Evolutionary conservation across 92 coral and sea anemone genomes (phyloP).

Genomic region (Actinostola sp.): DNA sequence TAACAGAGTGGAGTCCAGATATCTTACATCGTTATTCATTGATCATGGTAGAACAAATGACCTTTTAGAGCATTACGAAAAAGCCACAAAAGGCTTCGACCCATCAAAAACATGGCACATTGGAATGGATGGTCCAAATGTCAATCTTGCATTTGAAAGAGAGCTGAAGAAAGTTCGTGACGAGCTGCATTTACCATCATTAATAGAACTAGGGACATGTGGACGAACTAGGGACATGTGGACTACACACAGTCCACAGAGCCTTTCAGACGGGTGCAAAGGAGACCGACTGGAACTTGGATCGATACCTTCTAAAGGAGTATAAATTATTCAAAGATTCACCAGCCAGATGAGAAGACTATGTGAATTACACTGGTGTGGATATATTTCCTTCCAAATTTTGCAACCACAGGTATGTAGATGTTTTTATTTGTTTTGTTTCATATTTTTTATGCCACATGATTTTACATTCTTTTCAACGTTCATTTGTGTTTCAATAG

Average conservation of each 20-base stretch:
- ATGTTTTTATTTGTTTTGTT: not conserved
- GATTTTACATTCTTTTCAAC: conserved; percentile 12
- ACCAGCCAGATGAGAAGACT: conserved; percentile 40
- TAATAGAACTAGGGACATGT: conserved; percentile 66
- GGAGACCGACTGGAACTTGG: conserved; percentile 56
- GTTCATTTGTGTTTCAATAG: conserved; percentile 31
- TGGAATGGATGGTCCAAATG: conserved; percentile 70
- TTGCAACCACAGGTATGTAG: conserved; percentile 21
- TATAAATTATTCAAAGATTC: conserved; percentile 54
- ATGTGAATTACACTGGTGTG: conserved; percentile 40
- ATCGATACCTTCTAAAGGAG: conserved; percentile 38
- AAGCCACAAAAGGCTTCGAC: conserved; percentile 47
- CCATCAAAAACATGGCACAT: conserved; percentile 36
- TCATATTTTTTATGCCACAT: not conserved
- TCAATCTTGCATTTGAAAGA: conserved; percentile 56
- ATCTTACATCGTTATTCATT: conserved; percentile 55
- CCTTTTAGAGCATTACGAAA: conserved; percentile 50
- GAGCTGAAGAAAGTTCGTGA: conserved; percentile 26
- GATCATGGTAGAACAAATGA: conserved; percentile 54
- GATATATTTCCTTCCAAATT: conserved; percentile 41
- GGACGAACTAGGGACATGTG: conserved; percentile 68
- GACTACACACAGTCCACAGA: conserved; percentile 65
- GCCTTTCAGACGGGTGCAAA: conserved; percentile 69
- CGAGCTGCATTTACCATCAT: conserved; percentile 23
- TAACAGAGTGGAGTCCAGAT: conserved; percentile 49